Base-by-base conservation (phyloP, 2,113 vertebrate genomes). In the Tricholaema leucomelas region DNA sequence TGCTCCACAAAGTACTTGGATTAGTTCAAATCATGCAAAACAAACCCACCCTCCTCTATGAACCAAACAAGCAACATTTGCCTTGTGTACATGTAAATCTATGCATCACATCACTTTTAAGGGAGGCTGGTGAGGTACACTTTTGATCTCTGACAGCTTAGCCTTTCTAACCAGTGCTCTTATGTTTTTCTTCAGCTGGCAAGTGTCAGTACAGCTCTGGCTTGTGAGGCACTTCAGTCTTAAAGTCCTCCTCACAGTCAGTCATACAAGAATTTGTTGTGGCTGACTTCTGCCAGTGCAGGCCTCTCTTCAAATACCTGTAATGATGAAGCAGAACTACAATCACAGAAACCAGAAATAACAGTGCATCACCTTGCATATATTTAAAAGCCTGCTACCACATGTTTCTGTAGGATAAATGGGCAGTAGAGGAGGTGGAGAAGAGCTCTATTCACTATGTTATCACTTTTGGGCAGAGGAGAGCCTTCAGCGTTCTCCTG, bases 1-100 rank as follows among this genome's bases (percentile, higher is more conserved):
- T 81, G 75, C 52, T 83, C 56, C 54, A 65, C 44, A 78, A 93
- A 64, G 40, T 60, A 85, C 85, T 74, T 55, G 58, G 23, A 82
- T 76, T 67, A 80, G 33, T 69, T 87, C 36, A 94, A 77, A 72
- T 94, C 64, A 92, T 40, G 64, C 33, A 77, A 73, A 87, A 69
- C 81, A 48, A 81, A 81, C 38, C 25, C 59, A 21, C 28, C 36
- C 33, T 78, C 18, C 60, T 46, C 58, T 44, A 31, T 42, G 46
- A 92, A 50, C 59, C 36, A 44, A 81, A 58, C 15, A 46, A 76
- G 81, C 58, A 89, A 58, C 35, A 66, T 85, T 88, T 75, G 71
- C 12, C 0, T 81, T 40, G 28, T 35, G 54, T 84, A 35, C 5
- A 0, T 48, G 44, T 73, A 61, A 81, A 91, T 63, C 33, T 25